A percentile compares a stretch with the other conserved stretches of the same genome.
Evolutionary conservation across 2,797 vertebrate species (phyloP).

Genomic region (Prionace glauca): DNA sequence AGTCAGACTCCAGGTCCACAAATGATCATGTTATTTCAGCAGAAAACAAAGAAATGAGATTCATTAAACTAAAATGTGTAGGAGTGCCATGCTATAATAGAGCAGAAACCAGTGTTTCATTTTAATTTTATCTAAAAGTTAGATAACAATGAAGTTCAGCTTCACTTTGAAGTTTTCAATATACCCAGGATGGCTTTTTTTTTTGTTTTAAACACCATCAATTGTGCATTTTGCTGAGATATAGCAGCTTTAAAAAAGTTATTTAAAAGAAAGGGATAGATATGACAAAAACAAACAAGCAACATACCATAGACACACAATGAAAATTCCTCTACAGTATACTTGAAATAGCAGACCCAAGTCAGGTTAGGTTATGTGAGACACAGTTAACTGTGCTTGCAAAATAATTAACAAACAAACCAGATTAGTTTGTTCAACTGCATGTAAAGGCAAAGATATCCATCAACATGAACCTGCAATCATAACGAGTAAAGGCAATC

Average conservation of each 20-base stretch:
- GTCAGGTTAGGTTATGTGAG: too few species aligned
- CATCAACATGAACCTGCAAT: slow-evolving; percentile 9
- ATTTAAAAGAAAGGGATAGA: too few species aligned
- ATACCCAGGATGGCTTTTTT: neutral
- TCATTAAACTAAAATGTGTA: neutral
- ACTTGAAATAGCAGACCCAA: neutral
- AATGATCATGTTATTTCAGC: too few species aligned
- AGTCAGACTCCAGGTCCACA: too few species aligned
- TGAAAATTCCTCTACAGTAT: neutral
- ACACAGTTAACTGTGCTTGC: neutral
- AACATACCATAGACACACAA: neutral
- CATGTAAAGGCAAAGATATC: neutral
- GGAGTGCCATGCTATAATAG: neutral
- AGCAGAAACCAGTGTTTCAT: neutral
- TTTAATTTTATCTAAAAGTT: neutral
- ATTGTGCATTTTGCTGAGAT: neutral
- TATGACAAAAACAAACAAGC: neutral
- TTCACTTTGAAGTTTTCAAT: neutral
- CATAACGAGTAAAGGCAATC: slow-evolving; percentile 7
- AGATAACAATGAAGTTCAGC: neutral
- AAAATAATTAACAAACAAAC: neutral
- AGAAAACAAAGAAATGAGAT: too few species aligned
- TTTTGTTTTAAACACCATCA: neutral
- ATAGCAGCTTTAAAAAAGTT: neutral
- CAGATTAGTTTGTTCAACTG: neutral